phyloP scores from a whole-genome alignment of 2,797 vertebrate genomes.

The Megalops cyprinoides region DNA sequence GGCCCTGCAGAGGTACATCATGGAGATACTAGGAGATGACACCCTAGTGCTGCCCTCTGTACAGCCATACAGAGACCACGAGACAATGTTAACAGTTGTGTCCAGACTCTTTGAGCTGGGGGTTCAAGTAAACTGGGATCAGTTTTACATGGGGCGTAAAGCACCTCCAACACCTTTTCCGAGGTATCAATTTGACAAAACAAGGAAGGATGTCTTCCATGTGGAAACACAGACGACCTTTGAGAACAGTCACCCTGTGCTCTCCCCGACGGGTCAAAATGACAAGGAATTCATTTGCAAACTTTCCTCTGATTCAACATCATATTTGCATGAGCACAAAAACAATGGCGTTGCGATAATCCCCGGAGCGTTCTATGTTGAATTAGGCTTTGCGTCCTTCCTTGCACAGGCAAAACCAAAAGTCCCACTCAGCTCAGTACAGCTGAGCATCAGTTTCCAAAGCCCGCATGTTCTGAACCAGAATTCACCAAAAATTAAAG shows the following conservation, averaged over 20 bases:
- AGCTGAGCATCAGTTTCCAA: slow-evolving; percentile 76
- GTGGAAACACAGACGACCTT: slow-evolving; percentile 43
- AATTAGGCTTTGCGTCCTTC: slow-evolving; percentile 78
- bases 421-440: slow-evolving; percentile 70
- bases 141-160: slow-evolving; percentile 72
- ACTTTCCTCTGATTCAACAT: slow-evolving; percentile 61
- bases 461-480: slow-evolving; percentile 72
- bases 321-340: slow-evolving; percentile 80
- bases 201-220: slow-evolving; percentile 50
- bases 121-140: slow-evolving; percentile 74
- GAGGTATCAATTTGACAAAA: slow-evolving; percentile 79
- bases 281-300: slow-evolving; percentile 71
- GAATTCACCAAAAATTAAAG: slow-evolving; percentile 69
- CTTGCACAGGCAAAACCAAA: slow-evolving; percentile 71
- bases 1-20: slow-evolving; percentile 77
- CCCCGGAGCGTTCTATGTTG: slow-evolving; percentile 80
- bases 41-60: slow-evolving; percentile 72
- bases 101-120: slow-evolving; percentile 80
- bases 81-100: slow-evolving; percentile 65
- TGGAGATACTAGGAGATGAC: slow-evolving; percentile 74
- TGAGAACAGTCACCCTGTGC: slow-evolving; percentile 61
- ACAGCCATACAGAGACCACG: slow-evolving; percentile 74
- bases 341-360: slow-evolving; percentile 75
- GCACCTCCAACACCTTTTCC: slow-evolving; percentile 73
- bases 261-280: slow-evolving; percentile 51